These are phyloP conservation scores for Spodoptera litura DNA, from an alignment of 1,140 invertebrate species.

Conservation along the genomic window DNA sequence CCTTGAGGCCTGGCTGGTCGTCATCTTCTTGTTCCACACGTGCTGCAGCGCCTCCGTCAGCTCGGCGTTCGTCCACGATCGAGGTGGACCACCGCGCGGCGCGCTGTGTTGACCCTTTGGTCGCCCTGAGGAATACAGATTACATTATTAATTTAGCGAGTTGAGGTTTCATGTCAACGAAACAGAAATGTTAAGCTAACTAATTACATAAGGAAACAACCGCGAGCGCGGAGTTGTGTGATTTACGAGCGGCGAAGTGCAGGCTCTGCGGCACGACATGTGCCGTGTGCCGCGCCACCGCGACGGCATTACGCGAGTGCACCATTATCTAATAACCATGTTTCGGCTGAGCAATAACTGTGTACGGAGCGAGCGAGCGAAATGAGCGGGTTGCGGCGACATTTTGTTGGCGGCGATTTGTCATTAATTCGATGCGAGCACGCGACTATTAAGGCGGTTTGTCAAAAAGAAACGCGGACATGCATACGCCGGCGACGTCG, in stretches of 20 bases:
- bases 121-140: constrained; percentile 82
- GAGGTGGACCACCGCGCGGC: constrained; percentile 93
- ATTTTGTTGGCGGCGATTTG: constrained; percentile 66
- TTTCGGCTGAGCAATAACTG: constrained; percentile 69
- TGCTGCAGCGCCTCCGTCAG: constrained; percentile 95
- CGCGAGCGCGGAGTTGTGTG: constrained; percentile 58
- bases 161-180: constrained; percentile 50
- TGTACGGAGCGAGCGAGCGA: constrained; percentile 61
- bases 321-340: constrained; percentile 82
- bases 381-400: constrained; percentile 79
- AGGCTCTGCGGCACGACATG: constrained; percentile 73
- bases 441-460: constrained; percentile 80
- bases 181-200: constrained; percentile 65
- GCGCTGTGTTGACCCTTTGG: constrained; percentile 96
- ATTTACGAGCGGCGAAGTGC: constrained; percentile 69
- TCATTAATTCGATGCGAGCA: constrained; percentile 80
- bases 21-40: constrained; percentile 97
- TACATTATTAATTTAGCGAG: constrained; percentile 21
- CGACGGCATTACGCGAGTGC: constrained; percentile 72
- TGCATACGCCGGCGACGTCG: constrained; percentile 76
- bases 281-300: constrained; percentile 69
- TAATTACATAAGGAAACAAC: constrained; percentile 71
- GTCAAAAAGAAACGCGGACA: constrained; percentile 79
- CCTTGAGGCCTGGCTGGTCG: constrained; percentile 95
- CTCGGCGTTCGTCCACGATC: constrained; percentile 96